Base-by-base conservation (phyloP, 2,797 vertebrate genomes). In the Spatula clypeata region DNA sequence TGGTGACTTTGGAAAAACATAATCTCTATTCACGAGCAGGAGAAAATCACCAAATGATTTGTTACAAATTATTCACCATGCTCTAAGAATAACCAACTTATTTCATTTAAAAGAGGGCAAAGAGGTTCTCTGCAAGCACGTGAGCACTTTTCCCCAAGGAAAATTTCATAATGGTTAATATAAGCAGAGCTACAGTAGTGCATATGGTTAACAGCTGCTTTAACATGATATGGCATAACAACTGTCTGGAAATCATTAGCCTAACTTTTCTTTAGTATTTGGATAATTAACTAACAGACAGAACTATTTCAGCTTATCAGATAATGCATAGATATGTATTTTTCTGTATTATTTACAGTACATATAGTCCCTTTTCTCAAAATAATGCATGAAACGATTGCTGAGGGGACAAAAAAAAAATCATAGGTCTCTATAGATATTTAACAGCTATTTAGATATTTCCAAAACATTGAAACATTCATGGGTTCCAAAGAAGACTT, bases 151-250 rank as follows among this genome's bases (percentile, higher is more conserved):
- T 88, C 86, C 94, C 93, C 64, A 94, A 96, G 83, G 94, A 95
- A 91, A 93, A 93, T 93, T 93, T 97, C 94, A 90, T 95, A 93
- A 92, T 91, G 65, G 86, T 89, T 96, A 79, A 92, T 97, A 89
- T 91, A 94, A 93, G 88, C 69, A 92, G 92, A 90, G 71, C 90
- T 96, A 95, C 95, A 97, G 95, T 97, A 97, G 94, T 95, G 92
- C 96, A 95, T 97, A 95, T 97, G 97, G 97, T 80, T 95, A 97
- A 83, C 97, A 97, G 97, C 96, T 97, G 97, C 95, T 95, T 95
- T 92, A 95, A 93, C 88, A 94, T 96, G 94, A 94, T 94, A 97
- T 55, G 80, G 93, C 61, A 40, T 89, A 94, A 74, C 80, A 95
- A 94, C 71, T 92, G 84, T 92, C 96, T 97, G 97, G 97, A 97